A percentile compares a stretch with the other conserved stretches of the same genome.
Conservation (phyloP, 2,797 vertebrate genomes). For the Periophthalmus magnuspinnatus region DNA sequence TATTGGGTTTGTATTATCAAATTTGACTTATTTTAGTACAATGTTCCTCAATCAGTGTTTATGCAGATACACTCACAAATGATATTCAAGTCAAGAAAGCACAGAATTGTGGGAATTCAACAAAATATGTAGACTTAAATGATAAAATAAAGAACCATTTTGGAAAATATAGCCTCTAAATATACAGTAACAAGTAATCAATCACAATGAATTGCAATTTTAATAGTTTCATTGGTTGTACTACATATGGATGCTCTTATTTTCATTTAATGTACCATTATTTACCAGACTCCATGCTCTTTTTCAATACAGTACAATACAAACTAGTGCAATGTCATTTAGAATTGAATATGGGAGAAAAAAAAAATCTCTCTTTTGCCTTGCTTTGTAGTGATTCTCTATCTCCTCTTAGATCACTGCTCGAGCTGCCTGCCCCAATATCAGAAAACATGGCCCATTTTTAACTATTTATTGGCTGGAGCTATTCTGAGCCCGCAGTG, state of each 20-base stretch:
- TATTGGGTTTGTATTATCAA: too few relatives aligned
- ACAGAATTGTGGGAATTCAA: not conserved
- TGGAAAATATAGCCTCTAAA: not conserved
- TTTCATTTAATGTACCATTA: too few relatives aligned
- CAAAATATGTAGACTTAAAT: too few relatives aligned
- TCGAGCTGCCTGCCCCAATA: slow-evolving; percentile 10
- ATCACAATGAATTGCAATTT: not conserved
- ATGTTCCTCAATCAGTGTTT: not conserved
- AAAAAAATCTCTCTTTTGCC: not conserved
- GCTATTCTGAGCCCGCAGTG: not conserved
- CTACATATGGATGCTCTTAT: not conserved
- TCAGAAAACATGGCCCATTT: slow-evolving; percentile 6
- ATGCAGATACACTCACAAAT: too few relatives aligned
- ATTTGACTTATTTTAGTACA: too few relatives aligned
- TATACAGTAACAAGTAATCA: not conserved
- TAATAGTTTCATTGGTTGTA: not conserved
- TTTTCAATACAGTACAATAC: too few relatives aligned
- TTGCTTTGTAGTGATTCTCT: slow-evolving; percentile 10
- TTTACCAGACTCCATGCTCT: too few relatives aligned
- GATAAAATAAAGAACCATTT: not conserved
- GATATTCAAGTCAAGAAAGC: too few relatives aligned
- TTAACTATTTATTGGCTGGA: slow-evolving; percentile 20
- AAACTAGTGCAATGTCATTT: too few relatives aligned
- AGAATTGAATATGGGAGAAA: not conserved
- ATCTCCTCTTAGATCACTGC: slow-evolving; percentile 15